phyloP scores from a whole-genome alignment of 2,113 vertebrate species.

The Engystomops pustulosus region DNA sequence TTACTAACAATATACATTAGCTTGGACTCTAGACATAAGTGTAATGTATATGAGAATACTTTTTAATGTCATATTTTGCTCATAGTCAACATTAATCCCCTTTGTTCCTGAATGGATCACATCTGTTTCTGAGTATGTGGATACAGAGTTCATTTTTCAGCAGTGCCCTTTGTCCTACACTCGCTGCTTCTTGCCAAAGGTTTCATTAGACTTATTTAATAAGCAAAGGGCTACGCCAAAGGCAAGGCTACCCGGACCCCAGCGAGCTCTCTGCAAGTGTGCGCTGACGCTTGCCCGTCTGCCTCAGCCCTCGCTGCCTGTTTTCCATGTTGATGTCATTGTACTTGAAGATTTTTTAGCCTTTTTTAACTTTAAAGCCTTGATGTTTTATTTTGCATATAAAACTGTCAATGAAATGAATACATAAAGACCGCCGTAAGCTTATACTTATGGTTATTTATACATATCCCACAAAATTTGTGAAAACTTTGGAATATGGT shows the following conservation, averaged over 20 bases:
- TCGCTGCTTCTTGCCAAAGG: constrained; percentile 63
- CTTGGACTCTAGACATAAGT: neutral
- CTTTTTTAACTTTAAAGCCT: neutral
- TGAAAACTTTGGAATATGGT: no score
- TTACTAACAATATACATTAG: neutral
- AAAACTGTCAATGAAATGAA: neutral
- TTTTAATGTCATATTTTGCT: neutral
- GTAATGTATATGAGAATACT: constrained; percentile 10
- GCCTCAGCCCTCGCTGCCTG: neutral
- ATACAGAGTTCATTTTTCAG: constrained; percentile 73
- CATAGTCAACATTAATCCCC: constrained; percentile 56
- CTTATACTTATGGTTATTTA: neutral
- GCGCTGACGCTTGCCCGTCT: constrained; percentile 62
- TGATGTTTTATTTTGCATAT: neutral
- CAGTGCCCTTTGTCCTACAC: constrained; percentile 70
- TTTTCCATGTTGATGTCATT: neutral
- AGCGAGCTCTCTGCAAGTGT: constrained; percentile 65
- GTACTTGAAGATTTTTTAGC: neutral
- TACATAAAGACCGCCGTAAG: neutral
- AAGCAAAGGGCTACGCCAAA: constrained; percentile 68
- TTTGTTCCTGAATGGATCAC: constrained; percentile 63
- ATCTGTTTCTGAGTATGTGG: constrained; percentile 72
- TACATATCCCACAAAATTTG: no score
- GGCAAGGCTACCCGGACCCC: constrained; percentile 66
- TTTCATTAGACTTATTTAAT: constrained; percentile 75